Base-by-base conservation (phyloP, 1,140 invertebrate species). In the Eubasilissa regina region DNA sequence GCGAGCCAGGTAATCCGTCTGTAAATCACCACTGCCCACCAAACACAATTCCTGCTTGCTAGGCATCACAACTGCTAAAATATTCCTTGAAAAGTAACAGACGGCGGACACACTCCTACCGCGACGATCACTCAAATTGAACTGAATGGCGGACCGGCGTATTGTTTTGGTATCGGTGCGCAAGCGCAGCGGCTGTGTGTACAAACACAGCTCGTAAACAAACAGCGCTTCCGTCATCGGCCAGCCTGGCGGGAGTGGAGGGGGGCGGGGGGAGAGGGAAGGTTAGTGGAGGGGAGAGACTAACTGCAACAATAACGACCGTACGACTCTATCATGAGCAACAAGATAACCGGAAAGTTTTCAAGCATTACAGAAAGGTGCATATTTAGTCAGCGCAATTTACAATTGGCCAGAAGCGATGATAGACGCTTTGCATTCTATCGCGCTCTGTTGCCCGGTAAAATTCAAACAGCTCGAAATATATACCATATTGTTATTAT, bases 1-100 rank as follows among this genome's bases (percentile, higher is more conserved):
- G 47, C 76, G 58, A 47, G 92, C 91, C 73, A 84, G 62, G 62
- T 83, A 82, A 53, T 83, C 81, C 43, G 64, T 80, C 21, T 79
- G 77, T 73, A 79, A 75, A 43, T 79, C 70, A 72, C 55, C 72
- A 75, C 56, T 75, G 70, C 56, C 76, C 60, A 81, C 66, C 80
- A 81, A 25, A 62, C 80, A 79, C 77, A 66, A 72, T 25, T 79
- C 77, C 48, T 74, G 74, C 66, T 79, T 79, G 66, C 80, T 79
- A 45, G 77, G 80, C 80, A 79, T 79, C 53, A 55, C 75, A 55
- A 64, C 58, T 17, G 72, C 68, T 66, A 43, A 15, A 75, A 21
- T 60, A 48, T 45, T 62, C 58, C 21, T 55, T 25, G 43, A n/a
- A 53, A 21, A 3, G 4, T 4, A 70, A 25, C 15, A 60, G 25